These are phyloP conservation scores for Protonemura montana DNA, from an alignment of 2,888 invertebrate genomes.

Conservation along the genomic window DNA sequence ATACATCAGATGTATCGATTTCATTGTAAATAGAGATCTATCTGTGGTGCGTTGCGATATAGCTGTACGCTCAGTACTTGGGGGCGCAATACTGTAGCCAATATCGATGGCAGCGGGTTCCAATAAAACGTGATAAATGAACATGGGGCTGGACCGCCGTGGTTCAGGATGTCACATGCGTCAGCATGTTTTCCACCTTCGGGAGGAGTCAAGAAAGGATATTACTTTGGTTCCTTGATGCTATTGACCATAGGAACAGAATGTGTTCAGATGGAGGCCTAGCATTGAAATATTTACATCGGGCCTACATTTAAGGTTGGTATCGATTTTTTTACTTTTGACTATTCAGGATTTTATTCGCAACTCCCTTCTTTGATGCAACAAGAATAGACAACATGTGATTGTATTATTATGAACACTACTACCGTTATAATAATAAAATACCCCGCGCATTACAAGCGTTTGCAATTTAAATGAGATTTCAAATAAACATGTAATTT, in stretches of 20 bases:
- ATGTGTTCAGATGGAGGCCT: neutral
- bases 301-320: neutral
- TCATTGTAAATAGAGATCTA: neutral
- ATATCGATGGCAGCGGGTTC: neutral
- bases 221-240: neutral
- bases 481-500: no score
- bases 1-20: neutral
- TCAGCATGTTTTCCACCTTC: neutral
- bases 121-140: neutral
- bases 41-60: neutral
- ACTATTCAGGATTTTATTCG: neutral
- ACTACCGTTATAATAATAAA: no score
- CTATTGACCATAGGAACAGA: neutral
- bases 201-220: neutral
- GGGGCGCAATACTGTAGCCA: neutral
- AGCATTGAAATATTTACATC: neutral
- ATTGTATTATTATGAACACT: neutral
- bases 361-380: neutral
- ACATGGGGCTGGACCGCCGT: neutral
- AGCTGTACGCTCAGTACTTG: no score
- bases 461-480: no score
- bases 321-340: slow-evolving; percentile 1
- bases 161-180: neutral
- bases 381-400: neutral
- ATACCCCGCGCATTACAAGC: no score